These are phyloP conservation scores for Pangasius mekongensis DNA, from an alignment of 2,797 vertebrate species.

Conservation along the genomic window DNA sequence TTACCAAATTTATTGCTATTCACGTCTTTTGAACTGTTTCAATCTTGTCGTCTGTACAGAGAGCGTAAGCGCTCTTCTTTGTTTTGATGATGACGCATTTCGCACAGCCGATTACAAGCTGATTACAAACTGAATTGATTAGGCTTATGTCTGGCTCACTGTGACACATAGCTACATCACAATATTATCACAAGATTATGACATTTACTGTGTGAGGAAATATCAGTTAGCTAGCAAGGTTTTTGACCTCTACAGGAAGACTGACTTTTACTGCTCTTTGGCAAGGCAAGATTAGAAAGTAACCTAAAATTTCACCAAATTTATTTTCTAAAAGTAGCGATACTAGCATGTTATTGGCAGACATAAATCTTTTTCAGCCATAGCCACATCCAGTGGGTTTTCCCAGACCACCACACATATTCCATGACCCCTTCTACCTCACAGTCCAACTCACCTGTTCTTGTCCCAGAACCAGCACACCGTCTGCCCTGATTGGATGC, in stretches of 20 bases:
- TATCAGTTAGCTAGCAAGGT: not conserved
- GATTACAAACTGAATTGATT: not conserved
- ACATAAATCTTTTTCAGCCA: not conserved
- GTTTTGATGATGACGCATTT: too few species aligned
- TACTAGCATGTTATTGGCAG: not conserved
- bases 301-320: not conserved
- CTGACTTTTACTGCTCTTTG: too few species aligned
- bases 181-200: not conserved
- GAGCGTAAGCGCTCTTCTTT: too few species aligned
- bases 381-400: not conserved
- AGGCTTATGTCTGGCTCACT: not conserved
- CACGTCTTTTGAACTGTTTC: too few species aligned
- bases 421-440: not conserved
- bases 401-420: not conserved
- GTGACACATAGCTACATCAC: not conserved
- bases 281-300: not conserved
- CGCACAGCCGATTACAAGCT: too few species aligned
- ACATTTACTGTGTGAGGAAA: not conserved
- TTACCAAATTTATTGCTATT: not conserved
- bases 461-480: slow-evolving; percentile 92
- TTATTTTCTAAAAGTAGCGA: not conserved
- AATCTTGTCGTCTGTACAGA: not conserved
- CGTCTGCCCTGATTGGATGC: slow-evolving; percentile 94
- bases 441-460: slow-evolving; percentile 84
- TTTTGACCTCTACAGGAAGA: not conserved